These are phyloP conservation scores for Phrynosoma platyrhinos DNA, from an alignment of 2,113 vertebrate genomes.

Conservation along the genomic window DNA sequence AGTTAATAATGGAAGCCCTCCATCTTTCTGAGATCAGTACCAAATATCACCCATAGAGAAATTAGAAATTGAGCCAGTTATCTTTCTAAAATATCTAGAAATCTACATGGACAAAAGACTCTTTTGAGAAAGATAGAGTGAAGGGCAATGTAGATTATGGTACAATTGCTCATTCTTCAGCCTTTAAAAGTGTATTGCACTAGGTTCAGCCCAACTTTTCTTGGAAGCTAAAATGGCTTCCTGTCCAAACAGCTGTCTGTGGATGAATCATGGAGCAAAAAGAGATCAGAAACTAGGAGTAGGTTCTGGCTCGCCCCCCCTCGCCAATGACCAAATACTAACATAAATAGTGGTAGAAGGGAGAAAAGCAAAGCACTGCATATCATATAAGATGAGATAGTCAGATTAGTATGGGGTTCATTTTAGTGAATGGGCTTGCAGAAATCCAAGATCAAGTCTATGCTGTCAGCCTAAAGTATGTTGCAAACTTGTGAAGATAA, in stretches of 20 bases:
- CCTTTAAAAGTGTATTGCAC: fast-evolving
- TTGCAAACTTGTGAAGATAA: too few relatives aligned
- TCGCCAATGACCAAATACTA: slow-evolving; percentile 1
- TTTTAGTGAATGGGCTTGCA: background rate
- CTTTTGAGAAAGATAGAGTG: background rate
- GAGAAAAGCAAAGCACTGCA: slow-evolving; percentile 26
- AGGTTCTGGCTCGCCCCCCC: background rate
- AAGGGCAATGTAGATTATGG: fast-evolving
- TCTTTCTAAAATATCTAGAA: background rate
- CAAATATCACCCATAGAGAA: background rate
- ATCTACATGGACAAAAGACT: background rate
- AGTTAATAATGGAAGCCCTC: background rate
- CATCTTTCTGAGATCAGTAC: background rate
- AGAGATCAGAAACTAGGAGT: slow-evolving; percentile 38
- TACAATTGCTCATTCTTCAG: background rate
- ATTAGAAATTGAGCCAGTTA: background rate
- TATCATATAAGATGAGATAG: background rate
- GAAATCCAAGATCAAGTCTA: background rate
- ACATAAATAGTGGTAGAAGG: slow-evolving; percentile 17
- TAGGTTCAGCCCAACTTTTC: background rate
- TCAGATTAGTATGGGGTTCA: background rate
- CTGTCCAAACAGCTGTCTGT: slow-evolving; percentile 64
- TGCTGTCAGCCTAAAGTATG: too few relatives aligned
- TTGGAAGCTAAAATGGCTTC: slow-evolving; percentile 50
- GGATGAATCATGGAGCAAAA: slow-evolving; percentile 68